Evolutionary conservation across 1,140 invertebrate species (phyloP).

Genomic region (Venustaconcha ellipsiformis): DNA sequence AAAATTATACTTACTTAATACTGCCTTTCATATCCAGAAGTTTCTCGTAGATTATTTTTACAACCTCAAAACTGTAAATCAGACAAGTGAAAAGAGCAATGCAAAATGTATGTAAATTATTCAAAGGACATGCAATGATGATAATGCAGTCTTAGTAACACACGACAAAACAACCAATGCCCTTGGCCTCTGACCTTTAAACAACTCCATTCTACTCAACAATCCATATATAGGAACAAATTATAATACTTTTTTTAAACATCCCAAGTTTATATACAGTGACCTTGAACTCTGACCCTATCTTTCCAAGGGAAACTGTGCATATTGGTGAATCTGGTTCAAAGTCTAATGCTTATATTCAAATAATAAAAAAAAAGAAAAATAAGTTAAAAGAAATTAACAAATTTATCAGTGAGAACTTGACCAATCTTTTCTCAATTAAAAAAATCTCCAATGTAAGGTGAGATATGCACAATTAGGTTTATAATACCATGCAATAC

Average conservation of each 20-base stretch:
- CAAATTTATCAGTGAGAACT: too few relatives aligned
- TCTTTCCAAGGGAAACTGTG: too few relatives aligned
- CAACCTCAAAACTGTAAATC: constrained; percentile 87
- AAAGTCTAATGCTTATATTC: too few relatives aligned
- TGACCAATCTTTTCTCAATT: too few relatives aligned
- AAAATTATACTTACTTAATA: constrained; percentile 67
- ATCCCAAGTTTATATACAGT: background rate
- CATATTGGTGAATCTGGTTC: too few relatives aligned
- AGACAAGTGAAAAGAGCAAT: constrained; percentile 55
- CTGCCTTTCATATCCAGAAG: constrained; percentile 96
- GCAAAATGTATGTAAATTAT: constrained; percentile 82
- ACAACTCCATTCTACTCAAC: background rate
- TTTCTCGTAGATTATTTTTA: constrained; percentile 97
- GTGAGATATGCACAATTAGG: too few relatives aligned
- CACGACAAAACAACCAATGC: background rate
- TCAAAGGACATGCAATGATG: background rate
- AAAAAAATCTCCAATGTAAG: too few relatives aligned
- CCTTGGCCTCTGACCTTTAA: background rate
- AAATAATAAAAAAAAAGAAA: too few relatives aligned
- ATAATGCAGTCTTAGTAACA: background rate
- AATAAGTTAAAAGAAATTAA: too few relatives aligned
- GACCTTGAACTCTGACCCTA: too few relatives aligned
- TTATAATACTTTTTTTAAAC: background rate
- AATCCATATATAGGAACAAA: background rate
- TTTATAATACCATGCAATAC: too few relatives aligned